Evolutionary conservation across 2,797 vertebrate genomes (phyloP), one percentile per base, ranked within the genome.

Genomic region (Acrossocheilus wenchowensis): DNA sequence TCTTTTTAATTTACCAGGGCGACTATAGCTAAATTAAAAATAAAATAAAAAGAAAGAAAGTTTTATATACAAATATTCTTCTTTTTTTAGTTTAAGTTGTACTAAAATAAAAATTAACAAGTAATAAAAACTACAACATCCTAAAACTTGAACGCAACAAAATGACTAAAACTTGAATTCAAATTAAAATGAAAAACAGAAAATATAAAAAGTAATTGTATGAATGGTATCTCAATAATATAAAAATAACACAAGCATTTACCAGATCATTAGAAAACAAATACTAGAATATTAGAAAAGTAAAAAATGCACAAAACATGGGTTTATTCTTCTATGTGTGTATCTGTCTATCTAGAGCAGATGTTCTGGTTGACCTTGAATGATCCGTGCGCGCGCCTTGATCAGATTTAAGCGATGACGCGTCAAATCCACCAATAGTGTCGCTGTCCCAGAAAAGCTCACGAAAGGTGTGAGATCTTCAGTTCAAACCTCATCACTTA

Each of bases 351-450:
- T 34, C 17, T n/a, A 23, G 43, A 68, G 14, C 77, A 23, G 26
- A n/a, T 10, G 4, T 43, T 11, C 54, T 34, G 62, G 9, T 57
- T 73, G 36, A 60, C 71, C 85, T 34, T 48, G 43, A 7, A 3
- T 15, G 78, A 54, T 60, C 69, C 43, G 54, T 66, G 69, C 78
- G 21, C 66, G 84, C 41, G 52, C 52, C 21, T n/a, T 74, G 41
- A 81, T 26, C 54, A 64, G 84, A 80, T 64, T 80, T n/a, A 57
- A 14, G 64, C 4, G n/a, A 80, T 79, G 62, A 84, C 48, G 74
- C 74, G 45, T 26, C 23, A 36, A 79, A 79, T 81, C 68, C 78
- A 86, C 84, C 84, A 86, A 86, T 86, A 57, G 54, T 36, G 74
- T 69, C 26, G 10, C 39, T 50, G 75, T 71, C 68, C 57, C 57